Percentiles rank a stretch among this genome's conserved stretches.
Evolutionary conservation across 1,140 invertebrate genomes (phyloP).

Genomic region (Ips nitidus): DNA sequence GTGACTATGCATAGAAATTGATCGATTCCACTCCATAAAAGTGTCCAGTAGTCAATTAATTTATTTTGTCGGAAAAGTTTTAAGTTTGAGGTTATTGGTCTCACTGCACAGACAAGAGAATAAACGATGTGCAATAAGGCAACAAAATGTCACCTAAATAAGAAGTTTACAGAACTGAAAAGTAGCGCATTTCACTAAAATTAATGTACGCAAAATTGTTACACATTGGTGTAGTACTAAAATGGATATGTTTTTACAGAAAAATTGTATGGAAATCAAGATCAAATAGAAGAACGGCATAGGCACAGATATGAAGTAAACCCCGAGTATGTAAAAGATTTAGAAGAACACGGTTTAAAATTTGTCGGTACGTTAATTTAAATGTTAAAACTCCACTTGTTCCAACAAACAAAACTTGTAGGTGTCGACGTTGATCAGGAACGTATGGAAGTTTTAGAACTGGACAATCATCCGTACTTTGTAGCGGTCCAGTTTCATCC

Average conservation of each 20-base stretch:
- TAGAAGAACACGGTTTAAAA: slow-evolving; percentile 82
- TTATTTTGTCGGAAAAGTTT: too few relatives aligned
- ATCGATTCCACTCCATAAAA: slow-evolving; percentile 1
- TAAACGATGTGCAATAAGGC: too few relatives aligned
- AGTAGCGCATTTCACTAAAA: too few relatives aligned
- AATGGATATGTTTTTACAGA: slow-evolving; percentile 55
- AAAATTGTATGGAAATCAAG: slow-evolving; percentile 81
- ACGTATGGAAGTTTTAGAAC: slow-evolving; percentile 84
- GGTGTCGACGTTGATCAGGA: slow-evolving; percentile 67
- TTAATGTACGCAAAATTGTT: too few relatives aligned
- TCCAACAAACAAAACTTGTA: slow-evolving; percentile 38
- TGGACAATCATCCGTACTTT: slow-evolving; percentile 84
- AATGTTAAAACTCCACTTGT: background rate
- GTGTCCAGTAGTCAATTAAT: background rate
- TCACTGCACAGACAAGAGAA: too few relatives aligned
- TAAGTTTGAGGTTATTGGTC: too few relatives aligned
- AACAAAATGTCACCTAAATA: too few relatives aligned
- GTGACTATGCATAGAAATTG: background rate
- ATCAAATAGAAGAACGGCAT: slow-evolving; percentile 92
- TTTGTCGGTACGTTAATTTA: slow-evolving; percentile 76
- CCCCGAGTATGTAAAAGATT: slow-evolving; percentile 74
- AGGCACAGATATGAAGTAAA: slow-evolving; percentile 96
- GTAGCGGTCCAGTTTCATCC: slow-evolving; percentile 97
- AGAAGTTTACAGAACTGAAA: background rate
- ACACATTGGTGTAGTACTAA: too few relatives aligned